These are phyloP conservation scores for Momotus momota DNA, from an alignment of 2,797 vertebrate species.

Conservation along the genomic window DNA sequence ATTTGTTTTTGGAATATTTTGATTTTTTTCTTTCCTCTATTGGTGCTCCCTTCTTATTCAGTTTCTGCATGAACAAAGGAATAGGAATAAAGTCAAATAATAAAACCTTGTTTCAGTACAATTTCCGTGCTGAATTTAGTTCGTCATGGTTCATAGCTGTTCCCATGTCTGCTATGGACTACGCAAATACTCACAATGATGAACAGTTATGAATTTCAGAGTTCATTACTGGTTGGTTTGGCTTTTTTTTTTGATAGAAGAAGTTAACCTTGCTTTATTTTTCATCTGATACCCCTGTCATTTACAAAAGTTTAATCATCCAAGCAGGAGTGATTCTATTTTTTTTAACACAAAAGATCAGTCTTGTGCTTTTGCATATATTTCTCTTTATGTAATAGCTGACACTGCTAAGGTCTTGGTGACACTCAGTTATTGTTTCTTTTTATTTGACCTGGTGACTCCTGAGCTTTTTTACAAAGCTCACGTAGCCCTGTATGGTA, in stretches of 20 bases:
- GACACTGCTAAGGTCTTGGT: not conserved
- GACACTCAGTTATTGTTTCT: not conserved
- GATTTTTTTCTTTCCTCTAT: slow-evolving; percentile 16
- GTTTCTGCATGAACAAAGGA: not conserved
- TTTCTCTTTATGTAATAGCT: not conserved
- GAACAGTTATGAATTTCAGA: not conserved
- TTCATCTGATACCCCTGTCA: not conserved
- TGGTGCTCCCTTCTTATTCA: not conserved
- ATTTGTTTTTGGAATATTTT: slow-evolving; percentile 29
- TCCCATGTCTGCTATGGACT: not conserved
- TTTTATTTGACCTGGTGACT: not conserved
- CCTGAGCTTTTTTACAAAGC: not conserved
- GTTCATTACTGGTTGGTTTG: not conserved
- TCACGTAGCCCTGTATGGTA: not conserved
- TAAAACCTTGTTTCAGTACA: not conserved
- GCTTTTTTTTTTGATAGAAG: not conserved
- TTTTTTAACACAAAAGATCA: not conserved
- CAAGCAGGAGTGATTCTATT: not conserved
- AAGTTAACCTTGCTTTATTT: not conserved
- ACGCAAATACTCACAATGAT: not conserved
- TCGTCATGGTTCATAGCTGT: not conserved
- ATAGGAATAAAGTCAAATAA: not conserved
- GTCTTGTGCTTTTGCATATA: not conserved
- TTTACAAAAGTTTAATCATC: not conserved
- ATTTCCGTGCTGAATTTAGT: not conserved